Conservation (phyloP, 2,797 vertebrate species). For the Limosa lapponica region DNA sequence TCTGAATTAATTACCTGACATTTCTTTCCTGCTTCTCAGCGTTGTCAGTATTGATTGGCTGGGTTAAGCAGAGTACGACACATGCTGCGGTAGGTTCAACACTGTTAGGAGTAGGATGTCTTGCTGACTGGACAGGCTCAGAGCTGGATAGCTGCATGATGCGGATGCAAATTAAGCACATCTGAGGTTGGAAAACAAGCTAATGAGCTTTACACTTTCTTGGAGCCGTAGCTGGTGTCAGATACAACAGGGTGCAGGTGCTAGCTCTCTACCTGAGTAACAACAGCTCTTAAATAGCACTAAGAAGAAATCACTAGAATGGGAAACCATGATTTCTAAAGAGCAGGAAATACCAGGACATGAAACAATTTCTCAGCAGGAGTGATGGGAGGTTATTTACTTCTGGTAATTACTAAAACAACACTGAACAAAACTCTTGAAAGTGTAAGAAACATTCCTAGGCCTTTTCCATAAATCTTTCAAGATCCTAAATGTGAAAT, state of each 20-base stretch:
- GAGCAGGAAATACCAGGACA: neutral
- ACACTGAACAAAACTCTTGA: neutral
- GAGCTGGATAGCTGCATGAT: neutral
- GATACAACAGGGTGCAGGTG: neutral
- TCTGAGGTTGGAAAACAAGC: neutral
- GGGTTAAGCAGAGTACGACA: neutral
- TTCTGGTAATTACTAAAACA: neutral
- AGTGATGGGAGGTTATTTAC: neutral
- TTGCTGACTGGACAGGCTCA: neutral
- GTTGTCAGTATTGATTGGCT: neutral
- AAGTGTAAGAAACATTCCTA: neutral
- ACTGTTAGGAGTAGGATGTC: neutral
- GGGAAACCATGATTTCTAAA: neutral
- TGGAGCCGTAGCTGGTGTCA: neutral
- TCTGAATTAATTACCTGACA: neutral
- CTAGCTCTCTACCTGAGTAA: neutral
- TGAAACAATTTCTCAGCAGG: neutral
- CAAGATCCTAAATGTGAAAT: neutral
- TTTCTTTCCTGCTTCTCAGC: neutral
- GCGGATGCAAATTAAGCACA: neutral
- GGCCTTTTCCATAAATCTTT: neutral
- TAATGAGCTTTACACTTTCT: neutral
- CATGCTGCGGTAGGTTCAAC: neutral
- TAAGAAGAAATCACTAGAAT: neutral
- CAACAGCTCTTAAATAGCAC: neutral